Percentiles rank a stretch among this genome's conserved stretches.
Conservation (phyloP, 2,113 vertebrate genomes). For the Phaethornis superciliosus region DNA sequence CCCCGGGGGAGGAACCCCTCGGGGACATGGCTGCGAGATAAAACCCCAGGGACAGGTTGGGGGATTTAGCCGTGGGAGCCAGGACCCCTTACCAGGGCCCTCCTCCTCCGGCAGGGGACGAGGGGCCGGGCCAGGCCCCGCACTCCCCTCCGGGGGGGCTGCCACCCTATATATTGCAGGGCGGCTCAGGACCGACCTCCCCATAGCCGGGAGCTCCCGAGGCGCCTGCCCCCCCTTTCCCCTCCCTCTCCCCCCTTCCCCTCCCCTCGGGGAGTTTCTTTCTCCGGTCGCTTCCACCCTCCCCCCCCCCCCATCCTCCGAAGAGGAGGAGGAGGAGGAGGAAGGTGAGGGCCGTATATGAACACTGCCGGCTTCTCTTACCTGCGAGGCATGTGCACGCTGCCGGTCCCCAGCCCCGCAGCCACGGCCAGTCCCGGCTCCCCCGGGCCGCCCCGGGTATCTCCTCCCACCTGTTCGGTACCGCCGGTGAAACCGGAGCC, state of each 20-base stretch:
- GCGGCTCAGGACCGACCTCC: constrained; percentile 78
- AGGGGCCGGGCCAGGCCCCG: neutral
- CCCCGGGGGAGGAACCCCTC: neutral
- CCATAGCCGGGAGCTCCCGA: constrained; percentile 80
- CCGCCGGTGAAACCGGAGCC: constrained; percentile 19
- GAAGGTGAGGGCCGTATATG: constrained; percentile 36
- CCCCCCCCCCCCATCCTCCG: neutral
- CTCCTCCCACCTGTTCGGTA: neutral
- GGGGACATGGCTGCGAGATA: neutral
- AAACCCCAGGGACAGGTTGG: neutral
- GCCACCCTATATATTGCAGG: constrained; percentile 43
- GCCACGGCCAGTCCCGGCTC: neutral
- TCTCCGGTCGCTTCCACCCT: neutral
- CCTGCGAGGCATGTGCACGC: constrained; percentile 41
- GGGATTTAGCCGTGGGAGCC: neutral
- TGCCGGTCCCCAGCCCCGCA: neutral
- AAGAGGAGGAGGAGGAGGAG: neutral
- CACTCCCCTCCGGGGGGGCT: constrained; percentile 24
- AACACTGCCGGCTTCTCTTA: constrained; percentile 11
- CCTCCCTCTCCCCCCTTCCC: neutral
- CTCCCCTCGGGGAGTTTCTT: neutral
- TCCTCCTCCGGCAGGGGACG: neutral
- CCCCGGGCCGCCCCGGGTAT: neutral
- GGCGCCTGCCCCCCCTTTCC: neutral
- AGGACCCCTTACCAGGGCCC: constrained; percentile 11